phyloP scores from a whole-genome alignment of 2,888 invertebrate genomes.

The Lasioglossum vierecki region DNA sequence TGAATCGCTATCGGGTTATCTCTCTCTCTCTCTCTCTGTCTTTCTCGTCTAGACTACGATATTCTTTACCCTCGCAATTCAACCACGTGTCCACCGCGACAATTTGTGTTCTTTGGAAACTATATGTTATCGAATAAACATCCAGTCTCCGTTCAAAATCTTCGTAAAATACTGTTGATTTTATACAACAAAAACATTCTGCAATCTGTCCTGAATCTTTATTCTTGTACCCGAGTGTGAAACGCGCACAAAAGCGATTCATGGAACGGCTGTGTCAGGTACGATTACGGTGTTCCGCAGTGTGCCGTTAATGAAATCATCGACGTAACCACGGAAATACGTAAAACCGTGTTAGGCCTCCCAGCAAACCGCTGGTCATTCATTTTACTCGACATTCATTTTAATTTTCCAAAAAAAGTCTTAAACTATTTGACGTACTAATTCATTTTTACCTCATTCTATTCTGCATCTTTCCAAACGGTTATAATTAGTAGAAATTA shows the following conservation, averaged over 20 bases:
- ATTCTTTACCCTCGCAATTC: conserved; percentile 36
- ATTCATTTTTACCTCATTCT: neutral
- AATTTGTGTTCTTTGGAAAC: neutral
- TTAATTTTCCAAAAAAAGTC: neutral
- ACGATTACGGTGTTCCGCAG: conserved; percentile 49
- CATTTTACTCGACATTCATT: neutral
- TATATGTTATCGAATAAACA: neutral
- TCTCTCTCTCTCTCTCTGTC: neutral
- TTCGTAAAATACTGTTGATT: neutral
- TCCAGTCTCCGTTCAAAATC: neutral
- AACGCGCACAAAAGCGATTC: conserved; percentile 49
- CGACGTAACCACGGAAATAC: conserved; percentile 11
- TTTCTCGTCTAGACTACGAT: neutral
- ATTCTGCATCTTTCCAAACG: neutral
- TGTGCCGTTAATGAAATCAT: conserved; percentile 49
- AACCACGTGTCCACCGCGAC: neutral
- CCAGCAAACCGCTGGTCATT: neutral
- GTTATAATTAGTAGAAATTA: neutral
- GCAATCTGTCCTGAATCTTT: neutral
- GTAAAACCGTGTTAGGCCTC: neutral
- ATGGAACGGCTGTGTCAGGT: neutral
- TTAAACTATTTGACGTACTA: neutral
- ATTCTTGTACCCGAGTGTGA: neutral
- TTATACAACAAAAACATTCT: neutral
- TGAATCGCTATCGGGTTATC: conserved; percentile 13